phyloP scores from a whole-genome alignment of 2,888 invertebrate genomes.

The Drosophila ochracea region DNA sequence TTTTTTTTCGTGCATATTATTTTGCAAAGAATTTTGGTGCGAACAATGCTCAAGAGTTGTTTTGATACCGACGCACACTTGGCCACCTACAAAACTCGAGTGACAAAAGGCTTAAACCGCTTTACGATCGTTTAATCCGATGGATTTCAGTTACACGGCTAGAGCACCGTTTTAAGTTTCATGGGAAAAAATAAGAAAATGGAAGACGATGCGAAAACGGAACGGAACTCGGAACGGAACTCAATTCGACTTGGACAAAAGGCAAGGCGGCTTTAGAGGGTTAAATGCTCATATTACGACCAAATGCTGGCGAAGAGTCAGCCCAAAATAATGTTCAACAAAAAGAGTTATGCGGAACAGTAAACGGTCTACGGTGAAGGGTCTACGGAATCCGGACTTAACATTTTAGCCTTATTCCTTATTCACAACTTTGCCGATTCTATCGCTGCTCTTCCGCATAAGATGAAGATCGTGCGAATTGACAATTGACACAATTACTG shows the following conservation, averaged over 20 bases:
- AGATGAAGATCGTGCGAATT: slow-evolving; percentile 67
- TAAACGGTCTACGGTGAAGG: slow-evolving; percentile 17
- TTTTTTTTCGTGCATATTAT: slow-evolving; percentile 34
- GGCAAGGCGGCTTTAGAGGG: slow-evolving; percentile 59
- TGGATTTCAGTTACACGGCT: slow-evolving; percentile 59
- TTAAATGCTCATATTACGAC: slow-evolving; percentile 78
- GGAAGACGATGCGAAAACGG: slow-evolving; percentile 4
- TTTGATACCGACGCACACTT: slow-evolving; percentile 63
- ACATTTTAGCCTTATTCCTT: slow-evolving; percentile 25
- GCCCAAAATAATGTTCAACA: slow-evolving; percentile 35
- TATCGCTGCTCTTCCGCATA: slow-evolving; percentile 63
- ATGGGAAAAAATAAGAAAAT: slow-evolving; percentile 50
- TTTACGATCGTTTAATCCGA: slow-evolving; percentile 72
- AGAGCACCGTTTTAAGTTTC: slow-evolving; percentile 69
- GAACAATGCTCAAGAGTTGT: slow-evolving; percentile 48
- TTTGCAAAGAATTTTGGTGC: slow-evolving; percentile 37
- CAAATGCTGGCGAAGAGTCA: slow-evolving; percentile 66
- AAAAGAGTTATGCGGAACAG: slow-evolving; percentile 72
- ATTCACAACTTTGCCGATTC: slow-evolving; percentile 48
- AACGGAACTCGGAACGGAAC: slow-evolving; percentile 41
- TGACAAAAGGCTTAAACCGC: slow-evolving; percentile 79
- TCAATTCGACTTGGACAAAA: slow-evolving; percentile 34
- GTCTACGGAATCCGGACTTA: slow-evolving; percentile 28
- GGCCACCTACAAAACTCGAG: slow-evolving; percentile 73
- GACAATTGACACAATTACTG: slow-evolving; percentile 77